Percentiles rank a stretch among this genome's conserved stretches.
phyloP scores from a whole-genome alignment of 2,888 invertebrate species.

The Stenotaenia linearis region DNA sequence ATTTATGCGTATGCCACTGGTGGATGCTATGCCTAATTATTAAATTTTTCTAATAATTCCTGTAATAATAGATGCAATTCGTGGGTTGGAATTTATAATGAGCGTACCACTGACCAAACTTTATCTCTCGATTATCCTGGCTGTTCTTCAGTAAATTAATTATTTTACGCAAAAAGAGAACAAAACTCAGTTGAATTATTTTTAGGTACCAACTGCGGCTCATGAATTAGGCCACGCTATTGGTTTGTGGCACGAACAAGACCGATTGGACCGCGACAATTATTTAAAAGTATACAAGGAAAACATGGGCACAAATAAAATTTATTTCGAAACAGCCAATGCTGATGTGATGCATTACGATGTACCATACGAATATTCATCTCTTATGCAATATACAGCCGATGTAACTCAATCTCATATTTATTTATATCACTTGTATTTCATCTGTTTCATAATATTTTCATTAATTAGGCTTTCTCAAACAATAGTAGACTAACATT shows the following conservation, averaged over 20 bases:
- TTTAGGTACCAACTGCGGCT: neutral
- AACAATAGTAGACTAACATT: neutral
- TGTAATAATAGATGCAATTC: neutral
- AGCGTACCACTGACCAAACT: neutral
- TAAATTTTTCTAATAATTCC: no score
- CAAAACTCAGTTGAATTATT: neutral
- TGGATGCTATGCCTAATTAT: no score
- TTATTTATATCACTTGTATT: neutral
- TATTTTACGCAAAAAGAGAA: neutral
- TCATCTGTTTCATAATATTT: no score
- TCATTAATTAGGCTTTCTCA: conserved; percentile 17
- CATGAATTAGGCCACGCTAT: conserved; percentile 30
- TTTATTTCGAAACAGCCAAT: neutral
- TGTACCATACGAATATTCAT: conserved; percentile 29
- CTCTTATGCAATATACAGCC: conserved; percentile 26
- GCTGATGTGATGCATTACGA: neutral
- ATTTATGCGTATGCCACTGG: no score
- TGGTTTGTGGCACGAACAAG: conserved; percentile 31
- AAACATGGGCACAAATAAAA: conserved; percentile 3
- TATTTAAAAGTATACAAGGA: neutral
- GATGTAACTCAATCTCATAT: conserved; percentile 27
- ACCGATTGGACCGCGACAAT: conserved; percentile 21
- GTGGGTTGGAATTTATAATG: neutral
- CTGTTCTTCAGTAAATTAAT: neutral
- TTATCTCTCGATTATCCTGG: neutral